Evolutionary conservation across 2,797 vertebrate genomes (phyloP), one percentile per base, ranked within the genome.

Genomic region (Psittacula echo): DNA sequence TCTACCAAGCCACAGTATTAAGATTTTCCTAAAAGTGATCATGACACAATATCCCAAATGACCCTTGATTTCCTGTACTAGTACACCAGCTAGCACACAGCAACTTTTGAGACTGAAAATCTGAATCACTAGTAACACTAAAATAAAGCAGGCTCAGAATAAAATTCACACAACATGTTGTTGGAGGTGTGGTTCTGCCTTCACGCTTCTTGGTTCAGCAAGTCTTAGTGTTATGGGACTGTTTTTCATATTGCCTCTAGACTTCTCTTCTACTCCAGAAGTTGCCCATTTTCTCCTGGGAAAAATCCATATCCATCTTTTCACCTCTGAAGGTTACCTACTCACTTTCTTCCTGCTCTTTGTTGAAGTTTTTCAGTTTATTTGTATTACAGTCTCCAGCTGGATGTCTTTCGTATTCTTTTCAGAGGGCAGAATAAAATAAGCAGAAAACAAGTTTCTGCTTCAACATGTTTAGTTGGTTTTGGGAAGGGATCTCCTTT

Each of bases 1-100:
- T 2, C 6, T 60, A 53, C 20, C 13, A 84, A 84, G 23, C 5
- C n/a, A 64, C 0, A 2, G 2, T 21, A 61, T 7, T 24, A 42
- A 88, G n/a, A 79, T 66, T 82, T 76, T 73, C 22, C 30, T 62
- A 58, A 86, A 84, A 89, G 5, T 41, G 6, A 50, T 10, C 27
- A 12, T 50, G 37, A 68, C 14, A 23, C 6, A 50, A 72, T 53
- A 50, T 30, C 30, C 10, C 3, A 51, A 81, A 89, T 62, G 4
- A 18, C 13, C 21, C 17, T 53, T 79, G 18, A 54, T 84, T 88
- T 85, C 53, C 47, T 32, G 1, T 47, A 32, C 11, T 73, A n/a
- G 12, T 70, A 39, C 9, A 85, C 5, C 24, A 92, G 14, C 15
- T 34, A 60, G 17, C 8, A 34, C n/a, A 50, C 6, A 67, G 11